phyloP scores from a whole-genome alignment of 2,888 invertebrate genomes.

The Clivina fossor region DNA sequence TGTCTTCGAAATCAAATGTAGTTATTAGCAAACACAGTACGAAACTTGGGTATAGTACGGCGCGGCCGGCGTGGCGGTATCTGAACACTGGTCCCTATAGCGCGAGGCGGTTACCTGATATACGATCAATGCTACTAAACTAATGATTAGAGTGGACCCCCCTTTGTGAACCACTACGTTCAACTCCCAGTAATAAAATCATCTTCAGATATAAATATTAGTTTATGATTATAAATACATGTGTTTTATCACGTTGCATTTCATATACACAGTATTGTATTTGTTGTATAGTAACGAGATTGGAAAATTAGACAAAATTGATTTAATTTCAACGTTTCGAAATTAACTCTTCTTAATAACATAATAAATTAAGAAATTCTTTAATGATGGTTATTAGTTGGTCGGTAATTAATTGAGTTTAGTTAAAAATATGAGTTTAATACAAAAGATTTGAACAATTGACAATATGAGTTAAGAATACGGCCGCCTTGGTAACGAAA shows the following conservation, averaged over 20 bases:
- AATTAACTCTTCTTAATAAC: constrained; percentile 32
- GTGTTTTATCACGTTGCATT: constrained; percentile 50
- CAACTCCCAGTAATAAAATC: constrained; percentile 52
- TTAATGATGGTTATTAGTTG: constrained; percentile 30
- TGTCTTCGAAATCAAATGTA: constrained; percentile 23
- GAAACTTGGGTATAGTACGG: no score
- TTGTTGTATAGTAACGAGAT: background rate
- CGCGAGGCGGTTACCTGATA: constrained; percentile 45
- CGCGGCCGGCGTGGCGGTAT: constrained; percentile 11
- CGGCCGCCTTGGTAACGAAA: no score
- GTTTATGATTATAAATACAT: constrained; percentile 52
- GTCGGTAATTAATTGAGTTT: constrained; percentile 19
- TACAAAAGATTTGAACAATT: no score
- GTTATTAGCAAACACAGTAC: constrained; percentile 20
- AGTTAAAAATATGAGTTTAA: no score
- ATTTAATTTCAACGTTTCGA: constrained; percentile 18
- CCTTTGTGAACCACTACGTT: constrained; percentile 46
- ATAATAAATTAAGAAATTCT: constrained; percentile 29
- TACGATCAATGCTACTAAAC: constrained; percentile 48
- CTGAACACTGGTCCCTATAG: constrained; percentile 20
- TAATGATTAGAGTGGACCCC: constrained; percentile 48
- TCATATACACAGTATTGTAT: constrained; percentile 20
- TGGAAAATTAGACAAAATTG: constrained; percentile 21
- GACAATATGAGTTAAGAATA: no score
- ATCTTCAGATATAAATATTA: constrained; percentile 54